Percentiles rank a stretch among this genome's conserved stretches.
phyloP scores from a whole-genome alignment of 2,888 invertebrate species.

The Diadegma fenestrale region DNA sequence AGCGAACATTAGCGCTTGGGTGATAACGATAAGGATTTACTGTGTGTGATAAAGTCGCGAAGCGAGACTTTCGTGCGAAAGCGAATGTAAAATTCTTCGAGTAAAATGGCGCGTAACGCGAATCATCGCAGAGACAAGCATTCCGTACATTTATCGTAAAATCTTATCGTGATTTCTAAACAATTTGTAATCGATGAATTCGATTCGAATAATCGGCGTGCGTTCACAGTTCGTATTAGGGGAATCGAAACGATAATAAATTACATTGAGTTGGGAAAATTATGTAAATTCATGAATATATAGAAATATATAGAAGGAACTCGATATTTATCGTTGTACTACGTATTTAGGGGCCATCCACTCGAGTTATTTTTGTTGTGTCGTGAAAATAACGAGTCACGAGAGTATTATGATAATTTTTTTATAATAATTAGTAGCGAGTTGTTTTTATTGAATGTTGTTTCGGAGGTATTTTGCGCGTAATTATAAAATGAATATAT shows the following conservation, averaged over 20 bases:
- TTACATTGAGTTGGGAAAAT: not conserved
- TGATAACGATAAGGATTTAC: slow-evolving; percentile 77
- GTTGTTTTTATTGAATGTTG: not conserved
- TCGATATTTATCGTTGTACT: not conserved
- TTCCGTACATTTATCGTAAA: not conserved
- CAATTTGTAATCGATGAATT: not conserved
- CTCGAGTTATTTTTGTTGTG: not conserved
- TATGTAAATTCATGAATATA: not conserved
- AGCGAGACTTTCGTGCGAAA: slow-evolving; percentile 47
- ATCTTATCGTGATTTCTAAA: slow-evolving; percentile 6
- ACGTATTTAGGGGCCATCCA: not conserved
- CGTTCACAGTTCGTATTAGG: not conserved
- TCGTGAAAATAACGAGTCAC: too few species aligned
- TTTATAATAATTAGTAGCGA: slow-evolving; percentile 1
- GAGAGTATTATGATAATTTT: not conserved
- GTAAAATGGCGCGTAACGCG: slow-evolving; percentile 13
- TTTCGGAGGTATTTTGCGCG: slow-evolving; percentile 48
- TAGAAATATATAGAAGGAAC: not conserved
- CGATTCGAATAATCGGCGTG: not conserved
- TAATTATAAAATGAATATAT: slow-evolving; percentile 52
- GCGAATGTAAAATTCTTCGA: slow-evolving; percentile 8
- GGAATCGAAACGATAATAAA: not conserved
- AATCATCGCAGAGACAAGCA: not conserved
- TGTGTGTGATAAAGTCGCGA: slow-evolving; percentile 65
- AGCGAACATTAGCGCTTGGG: slow-evolving; percentile 63